These are phyloP conservation scores for Meloidogyne chitwoodi DNA, from an alignment of 1,140 invertebrate species.

Conservation along the genomic window DNA sequence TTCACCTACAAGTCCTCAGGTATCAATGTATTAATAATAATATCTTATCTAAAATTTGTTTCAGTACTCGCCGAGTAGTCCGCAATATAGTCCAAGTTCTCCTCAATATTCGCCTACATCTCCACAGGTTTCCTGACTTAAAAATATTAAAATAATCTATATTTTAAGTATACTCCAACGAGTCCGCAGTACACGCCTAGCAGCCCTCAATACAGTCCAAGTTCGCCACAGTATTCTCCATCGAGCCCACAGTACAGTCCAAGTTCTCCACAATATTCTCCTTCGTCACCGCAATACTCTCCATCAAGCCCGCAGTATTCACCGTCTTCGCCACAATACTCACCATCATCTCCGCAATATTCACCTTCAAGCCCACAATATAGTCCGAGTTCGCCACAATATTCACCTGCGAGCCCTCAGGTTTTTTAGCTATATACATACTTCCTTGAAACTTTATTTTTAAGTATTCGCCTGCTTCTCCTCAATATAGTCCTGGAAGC, in stretches of 20 bases:
- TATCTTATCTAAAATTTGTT: not conserved
- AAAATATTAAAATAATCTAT: not conserved
- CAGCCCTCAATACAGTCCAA: slow-evolving; percentile 68
- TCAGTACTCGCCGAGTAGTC: slow-evolving; percentile 36
- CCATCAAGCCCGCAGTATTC: slow-evolving; percentile 63
- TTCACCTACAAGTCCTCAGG: slow-evolving; percentile 61
- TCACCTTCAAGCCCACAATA: slow-evolving; percentile 14
- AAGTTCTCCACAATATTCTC: slow-evolving; percentile 66
- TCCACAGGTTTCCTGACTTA: slow-evolving; percentile 74
- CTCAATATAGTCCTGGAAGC: not conserved
- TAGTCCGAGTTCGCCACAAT: slow-evolving; percentile 63
- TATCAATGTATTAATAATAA: not conserved
- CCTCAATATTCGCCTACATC: slow-evolving; percentile 66
- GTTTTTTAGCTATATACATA: slow-evolving; percentile 25
- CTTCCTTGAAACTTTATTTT: not conserved
- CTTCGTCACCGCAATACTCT: slow-evolving; percentile 75
- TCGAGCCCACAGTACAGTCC: slow-evolving; percentile 65
- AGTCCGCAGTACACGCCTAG: slow-evolving; percentile 67
- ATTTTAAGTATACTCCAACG: not conserved
- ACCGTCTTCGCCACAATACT: not conserved
- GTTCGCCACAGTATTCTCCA: slow-evolving; percentile 68
- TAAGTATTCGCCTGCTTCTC: slow-evolving; percentile 15
- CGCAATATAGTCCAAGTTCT: slow-evolving; percentile 62
- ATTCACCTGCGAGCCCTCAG: slow-evolving; percentile 64
- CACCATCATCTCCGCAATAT: slow-evolving; percentile 6